Conservation (phyloP, 2,888 invertebrate species). For the Hyppa rectilinea region DNA sequence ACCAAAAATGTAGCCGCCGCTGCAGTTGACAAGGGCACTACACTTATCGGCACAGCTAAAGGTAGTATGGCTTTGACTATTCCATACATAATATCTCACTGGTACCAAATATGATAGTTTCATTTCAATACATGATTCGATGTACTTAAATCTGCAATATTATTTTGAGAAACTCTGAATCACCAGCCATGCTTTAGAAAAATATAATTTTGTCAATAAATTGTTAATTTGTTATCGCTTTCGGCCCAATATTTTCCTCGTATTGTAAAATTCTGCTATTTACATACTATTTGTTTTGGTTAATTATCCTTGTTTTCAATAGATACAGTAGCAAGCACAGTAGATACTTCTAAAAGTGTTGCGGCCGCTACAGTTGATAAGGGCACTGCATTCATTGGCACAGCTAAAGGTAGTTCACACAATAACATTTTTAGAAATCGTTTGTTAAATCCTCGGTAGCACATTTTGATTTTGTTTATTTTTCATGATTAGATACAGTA, state of each 20-base stretch:
- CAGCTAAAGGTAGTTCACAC: constrained; percentile 71
- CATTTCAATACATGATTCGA: not conserved
- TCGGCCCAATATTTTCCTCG: constrained; percentile 8
- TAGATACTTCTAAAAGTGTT: constrained; percentile 73
- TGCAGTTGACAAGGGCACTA: constrained; percentile 74
- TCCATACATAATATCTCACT: not conserved
- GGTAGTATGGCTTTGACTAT: constrained; percentile 51
- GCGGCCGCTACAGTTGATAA: constrained; percentile 71
- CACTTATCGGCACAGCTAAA: constrained; percentile 70
- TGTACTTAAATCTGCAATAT: not conserved
- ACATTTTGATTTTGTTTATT: constrained; percentile 35
- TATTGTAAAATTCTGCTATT: constrained; percentile 7
- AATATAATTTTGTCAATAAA: not conserved
- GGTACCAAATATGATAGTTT: not conserved
- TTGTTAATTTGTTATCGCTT: not conserved
- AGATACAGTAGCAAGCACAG: constrained; percentile 71
- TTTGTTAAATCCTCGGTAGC: constrained; percentile 4
- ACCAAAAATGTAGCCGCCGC: constrained; percentile 76
- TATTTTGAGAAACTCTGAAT: not conserved
- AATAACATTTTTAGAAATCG: not conserved
- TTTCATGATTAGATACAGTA: constrained; percentile 67
- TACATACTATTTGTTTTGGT: not conserved
- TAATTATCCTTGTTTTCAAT: constrained; percentile 43
- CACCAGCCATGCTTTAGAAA: not conserved
- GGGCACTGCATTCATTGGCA: constrained; percentile 68